phyloP scores from a whole-genome alignment of 2,113 vertebrate species.

The Cyanistes caeruleus region DNA sequence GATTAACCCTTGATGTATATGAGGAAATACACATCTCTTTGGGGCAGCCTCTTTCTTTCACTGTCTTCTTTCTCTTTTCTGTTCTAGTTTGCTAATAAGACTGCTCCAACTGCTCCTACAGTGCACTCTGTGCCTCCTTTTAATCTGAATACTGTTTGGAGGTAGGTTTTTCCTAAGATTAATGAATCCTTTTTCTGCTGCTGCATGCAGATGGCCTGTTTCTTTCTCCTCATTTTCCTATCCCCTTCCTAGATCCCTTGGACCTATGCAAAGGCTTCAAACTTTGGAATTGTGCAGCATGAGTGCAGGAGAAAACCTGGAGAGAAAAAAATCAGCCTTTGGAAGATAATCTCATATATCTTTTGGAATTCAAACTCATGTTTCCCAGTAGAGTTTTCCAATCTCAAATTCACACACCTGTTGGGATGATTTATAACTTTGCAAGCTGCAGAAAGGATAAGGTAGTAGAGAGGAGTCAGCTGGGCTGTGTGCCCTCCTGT shows the following conservation, averaged over 20 bases:
- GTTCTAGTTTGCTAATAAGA: neutral
- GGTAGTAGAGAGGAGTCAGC: neutral
- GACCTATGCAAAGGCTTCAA: neutral
- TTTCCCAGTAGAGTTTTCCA: neutral
- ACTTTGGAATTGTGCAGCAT: neutral
- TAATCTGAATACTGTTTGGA: neutral
- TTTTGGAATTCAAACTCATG: neutral
- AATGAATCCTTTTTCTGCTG: neutral
- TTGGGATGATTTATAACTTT: neutral
- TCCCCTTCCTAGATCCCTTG: neutral
- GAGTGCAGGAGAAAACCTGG: neutral
- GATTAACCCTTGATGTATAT: neutral
- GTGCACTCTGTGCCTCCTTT: neutral
- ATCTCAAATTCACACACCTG: rapidly evolving
- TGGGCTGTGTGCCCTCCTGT: neutral
- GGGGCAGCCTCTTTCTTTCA: neutral
- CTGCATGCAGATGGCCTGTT: neutral
- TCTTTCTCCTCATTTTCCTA: neutral
- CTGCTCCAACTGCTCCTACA: neutral
- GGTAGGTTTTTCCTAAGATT: neutral
- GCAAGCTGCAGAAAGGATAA: neutral
- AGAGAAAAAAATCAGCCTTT: neutral
- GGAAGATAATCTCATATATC: rapidly evolving
- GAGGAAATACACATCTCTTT: neutral
- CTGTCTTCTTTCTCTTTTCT: neutral